Conservation (phyloP, 2,113 vertebrate genomes). For the Paradisaea rubra region DNA sequence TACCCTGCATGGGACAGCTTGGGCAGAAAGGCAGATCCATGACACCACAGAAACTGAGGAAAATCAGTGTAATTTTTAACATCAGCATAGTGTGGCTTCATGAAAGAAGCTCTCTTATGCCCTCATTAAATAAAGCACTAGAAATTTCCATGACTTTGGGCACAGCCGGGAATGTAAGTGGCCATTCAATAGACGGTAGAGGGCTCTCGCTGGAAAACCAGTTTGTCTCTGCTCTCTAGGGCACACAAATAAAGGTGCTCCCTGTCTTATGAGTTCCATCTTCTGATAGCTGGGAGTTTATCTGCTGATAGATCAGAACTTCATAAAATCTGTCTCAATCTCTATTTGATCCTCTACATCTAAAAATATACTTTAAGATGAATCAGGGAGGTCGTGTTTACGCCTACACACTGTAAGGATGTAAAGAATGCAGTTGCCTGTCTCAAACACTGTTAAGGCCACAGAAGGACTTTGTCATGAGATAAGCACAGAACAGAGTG, state of each 20-base stretch:
- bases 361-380: not conserved
- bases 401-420: not conserved
- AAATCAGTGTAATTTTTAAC: not conserved
- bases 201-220: not conserved
- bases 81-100: not conserved
- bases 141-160: not conserved
- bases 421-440: not conserved
- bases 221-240: accelerated
- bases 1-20: not conserved
- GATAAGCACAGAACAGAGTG: not conserved
- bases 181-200: not conserved
- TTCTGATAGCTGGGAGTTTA: not conserved
- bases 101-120: not conserved
- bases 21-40: not conserved
- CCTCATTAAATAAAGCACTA: accelerated
- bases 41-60: accelerated
- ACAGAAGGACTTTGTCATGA: not conserved
- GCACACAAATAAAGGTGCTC: not conserved
- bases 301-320: not conserved
- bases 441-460: not conserved
- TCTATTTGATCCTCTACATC: not conserved
- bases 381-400: not conserved
- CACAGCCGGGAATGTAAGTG: not conserved
- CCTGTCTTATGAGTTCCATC: not conserved
- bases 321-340: not conserved